Evolutionary conservation across 2,888 invertebrate genomes (phyloP).

Genomic region (Napeogenes inachia): DNA sequence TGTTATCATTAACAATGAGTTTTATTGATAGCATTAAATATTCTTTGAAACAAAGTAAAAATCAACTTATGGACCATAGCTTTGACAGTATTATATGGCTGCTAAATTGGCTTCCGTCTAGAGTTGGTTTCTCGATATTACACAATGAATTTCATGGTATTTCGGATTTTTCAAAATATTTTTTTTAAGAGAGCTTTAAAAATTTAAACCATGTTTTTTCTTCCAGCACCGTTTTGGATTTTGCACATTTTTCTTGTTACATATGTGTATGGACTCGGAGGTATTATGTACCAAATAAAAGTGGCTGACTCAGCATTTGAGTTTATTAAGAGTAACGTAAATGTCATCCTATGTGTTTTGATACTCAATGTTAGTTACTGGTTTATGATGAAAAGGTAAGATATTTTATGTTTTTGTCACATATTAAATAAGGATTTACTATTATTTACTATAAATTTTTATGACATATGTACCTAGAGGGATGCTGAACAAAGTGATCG

Average conservation of each 20-base stretch:
- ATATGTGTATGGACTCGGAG: conserved; percentile 55
- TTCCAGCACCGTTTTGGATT: conserved; percentile 52
- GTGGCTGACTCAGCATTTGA: conserved; percentile 44
- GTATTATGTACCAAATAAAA: conserved; percentile 44
- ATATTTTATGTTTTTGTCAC: neutral
- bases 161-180: neutral
- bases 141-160: conserved; percentile 5
- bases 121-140: conserved; percentile 35
- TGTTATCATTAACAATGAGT: neutral
- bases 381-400: conserved; percentile 53
- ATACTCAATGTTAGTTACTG: conserved; percentile 52
- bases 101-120: conserved; percentile 36
- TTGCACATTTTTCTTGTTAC: conserved; percentile 44
- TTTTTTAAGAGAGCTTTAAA: neutral
- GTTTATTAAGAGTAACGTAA: conserved; percentile 54
- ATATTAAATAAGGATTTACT: neutral
- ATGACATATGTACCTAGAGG: conserved; percentile 33
- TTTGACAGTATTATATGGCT: conserved; percentile 37
- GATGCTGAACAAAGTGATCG: conserved; percentile 37
- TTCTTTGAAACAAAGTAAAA: conserved; percentile 10
- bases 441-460: neutral
- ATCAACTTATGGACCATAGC: conserved; percentile 27
- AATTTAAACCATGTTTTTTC: neutral
- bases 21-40: neutral
- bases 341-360: conserved; percentile 46